phyloP scores from a whole-genome alignment of 1,140 invertebrate species.

The Microplitis mediator region DNA sequence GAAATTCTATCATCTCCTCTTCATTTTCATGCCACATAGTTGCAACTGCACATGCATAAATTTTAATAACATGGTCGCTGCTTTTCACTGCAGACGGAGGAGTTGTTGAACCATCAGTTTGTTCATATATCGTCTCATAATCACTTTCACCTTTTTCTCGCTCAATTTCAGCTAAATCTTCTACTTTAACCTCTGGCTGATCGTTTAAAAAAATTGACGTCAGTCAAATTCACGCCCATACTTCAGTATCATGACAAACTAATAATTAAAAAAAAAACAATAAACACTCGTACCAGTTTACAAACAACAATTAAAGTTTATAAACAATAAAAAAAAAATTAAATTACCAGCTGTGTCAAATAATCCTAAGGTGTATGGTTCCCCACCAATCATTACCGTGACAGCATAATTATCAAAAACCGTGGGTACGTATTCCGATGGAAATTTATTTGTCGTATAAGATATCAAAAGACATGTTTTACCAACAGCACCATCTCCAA shows the following conservation, averaged over 20 bases:
- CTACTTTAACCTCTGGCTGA: conserved; percentile 91
- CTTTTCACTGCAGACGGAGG: conserved; percentile 82
- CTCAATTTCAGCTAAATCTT: conserved; percentile 85
- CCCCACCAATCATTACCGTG: conserved; percentile 98
- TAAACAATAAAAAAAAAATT: conserved; percentile 3
- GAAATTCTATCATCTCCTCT: conserved; percentile 94
- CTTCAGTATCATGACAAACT: background rate
- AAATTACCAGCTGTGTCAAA: conserved; percentile 93
- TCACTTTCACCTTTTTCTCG: conserved; percentile 92
- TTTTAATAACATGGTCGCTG: conserved; percentile 90
- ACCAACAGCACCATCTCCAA: conserved; percentile 96
- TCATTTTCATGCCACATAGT: conserved; percentile 99
- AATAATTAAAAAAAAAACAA: conserved; percentile 4
- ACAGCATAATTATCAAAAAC: conserved; percentile 99
- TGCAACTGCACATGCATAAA: conserved; percentile 94
- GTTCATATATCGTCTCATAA: conserved; percentile 91
- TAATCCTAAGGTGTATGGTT: conserved; percentile 96
- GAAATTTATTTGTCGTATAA: conserved; percentile 97
- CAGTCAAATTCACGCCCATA: too few relatives aligned
- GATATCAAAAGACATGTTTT: conserved; percentile 94
- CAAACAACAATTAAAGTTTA: background rate
- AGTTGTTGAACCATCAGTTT: conserved; percentile 83
- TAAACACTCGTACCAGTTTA: background rate
- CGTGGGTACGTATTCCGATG: conserved; percentile 98
- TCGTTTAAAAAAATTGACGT: conserved; percentile 63